phyloP scores from a whole-genome alignment of 2,797 vertebrate genomes.

The Antennarius maculatus region DNA sequence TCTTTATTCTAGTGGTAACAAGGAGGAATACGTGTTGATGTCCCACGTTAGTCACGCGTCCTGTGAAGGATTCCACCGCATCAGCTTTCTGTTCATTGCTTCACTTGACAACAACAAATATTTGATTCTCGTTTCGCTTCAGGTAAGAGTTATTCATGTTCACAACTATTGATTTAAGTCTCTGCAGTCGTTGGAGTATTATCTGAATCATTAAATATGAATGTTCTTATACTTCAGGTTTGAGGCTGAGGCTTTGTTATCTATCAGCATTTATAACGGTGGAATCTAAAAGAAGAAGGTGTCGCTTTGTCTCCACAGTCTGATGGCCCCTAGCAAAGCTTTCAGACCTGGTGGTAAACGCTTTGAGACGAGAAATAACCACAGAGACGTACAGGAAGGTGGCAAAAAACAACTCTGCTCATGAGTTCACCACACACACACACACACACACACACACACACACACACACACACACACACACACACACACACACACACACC shows the following conservation, averaged over 20 bases:
- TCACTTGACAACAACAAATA: constrained; percentile 21
- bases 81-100: constrained; percentile 7
- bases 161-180: constrained; percentile 40
- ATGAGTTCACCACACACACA: background rate
- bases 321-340: constrained; percentile 35
- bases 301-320: constrained; percentile 23
- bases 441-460: too few species aligned
- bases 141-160: constrained; percentile 28
- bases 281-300: constrained; percentile 5
- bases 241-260: background rate
- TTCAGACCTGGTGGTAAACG: constrained; percentile 3
- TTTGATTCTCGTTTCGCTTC: constrained; percentile 20
- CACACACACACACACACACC: too few species aligned
- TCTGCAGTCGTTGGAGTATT: constrained; percentile 22
- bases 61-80: constrained; percentile 13
- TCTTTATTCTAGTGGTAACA: background rate
- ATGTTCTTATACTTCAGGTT: constrained; percentile 20
- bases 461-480: too few species aligned
- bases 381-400: background rate
- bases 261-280: constrained; percentile 2
- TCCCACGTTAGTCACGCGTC: background rate
- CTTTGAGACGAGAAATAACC: constrained; percentile 21
- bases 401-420: constrained; percentile 3
- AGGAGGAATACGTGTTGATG: constrained; percentile 17
- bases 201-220: constrained; percentile 35